Evolutionary conservation across 2,113 vertebrate genomes (phyloP).

Genomic region (Cynoglossus semilaevis): DNA sequence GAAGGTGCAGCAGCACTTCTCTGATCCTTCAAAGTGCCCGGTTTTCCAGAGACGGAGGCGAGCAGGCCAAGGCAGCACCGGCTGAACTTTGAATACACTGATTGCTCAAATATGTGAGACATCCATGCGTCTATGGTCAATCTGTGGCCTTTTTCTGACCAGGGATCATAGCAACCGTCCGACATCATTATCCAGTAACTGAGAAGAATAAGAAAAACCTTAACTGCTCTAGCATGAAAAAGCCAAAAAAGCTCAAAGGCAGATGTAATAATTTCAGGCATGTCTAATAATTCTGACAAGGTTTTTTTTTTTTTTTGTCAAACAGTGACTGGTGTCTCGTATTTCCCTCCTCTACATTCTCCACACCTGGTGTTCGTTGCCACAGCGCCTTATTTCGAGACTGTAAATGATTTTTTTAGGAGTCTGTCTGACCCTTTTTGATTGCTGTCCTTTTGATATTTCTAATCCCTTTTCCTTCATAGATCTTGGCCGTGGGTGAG

Average conservation of each 20-base stretch:
- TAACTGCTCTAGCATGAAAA: constrained; percentile 11
- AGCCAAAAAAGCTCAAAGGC: too few species aligned
- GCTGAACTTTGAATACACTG: constrained; percentile 9
- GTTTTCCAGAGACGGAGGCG: neutral
- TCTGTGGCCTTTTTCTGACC: constrained; percentile 32
- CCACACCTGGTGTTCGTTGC: constrained; percentile 55
- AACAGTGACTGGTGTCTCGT: constrained; percentile 14
- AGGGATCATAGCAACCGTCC: constrained; percentile 31
- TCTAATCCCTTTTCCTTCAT: constrained; percentile 6
- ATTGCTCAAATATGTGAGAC: constrained; percentile 47
- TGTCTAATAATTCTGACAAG: too few species aligned
- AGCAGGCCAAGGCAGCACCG: neutral
- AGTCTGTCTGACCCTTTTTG: constrained; percentile 13
- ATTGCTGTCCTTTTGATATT: constrained; percentile 25
- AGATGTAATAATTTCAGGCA: too few species aligned
- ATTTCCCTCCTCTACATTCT: constrained; percentile 34
- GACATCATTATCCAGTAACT: constrained; percentile 46
- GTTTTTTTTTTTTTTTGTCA: too few species aligned
- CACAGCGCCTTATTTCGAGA: constrained; percentile 44
- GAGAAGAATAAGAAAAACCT: constrained; percentile 14
- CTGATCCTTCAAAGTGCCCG: neutral
- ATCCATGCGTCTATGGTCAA: constrained; percentile 13
- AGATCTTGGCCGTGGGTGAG: constrained; percentile 21
- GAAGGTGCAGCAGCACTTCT: constrained; percentile 4
- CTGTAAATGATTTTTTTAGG: constrained; percentile 30